Evolutionary conservation across 2,113 vertebrate genomes (phyloP).

Genomic region (Mobula birostris): DNA sequence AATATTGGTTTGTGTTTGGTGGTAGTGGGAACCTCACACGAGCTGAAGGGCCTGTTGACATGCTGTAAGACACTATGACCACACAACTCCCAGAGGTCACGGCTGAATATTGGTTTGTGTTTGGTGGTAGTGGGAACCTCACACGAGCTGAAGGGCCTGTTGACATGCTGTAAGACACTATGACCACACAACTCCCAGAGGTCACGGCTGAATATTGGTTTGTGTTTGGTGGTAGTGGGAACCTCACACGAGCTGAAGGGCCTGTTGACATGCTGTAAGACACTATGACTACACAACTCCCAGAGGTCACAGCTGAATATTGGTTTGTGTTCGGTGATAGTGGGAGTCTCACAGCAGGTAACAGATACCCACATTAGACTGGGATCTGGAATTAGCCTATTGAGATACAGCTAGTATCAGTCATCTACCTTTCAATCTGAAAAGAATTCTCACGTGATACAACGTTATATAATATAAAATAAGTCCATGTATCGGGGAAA

Average conservation of each 20-base stretch:
- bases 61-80: too few relatives aligned
- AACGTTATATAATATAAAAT: neutral
- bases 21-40: too few relatives aligned
- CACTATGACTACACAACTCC: neutral
- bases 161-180: too few relatives aligned
- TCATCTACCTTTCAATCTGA: slow-evolving; percentile 23
- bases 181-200: neutral
- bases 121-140: too few relatives aligned
- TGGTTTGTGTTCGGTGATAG: neutral
- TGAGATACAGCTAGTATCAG: neutral
- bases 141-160: too few relatives aligned
- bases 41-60: too few relatives aligned
- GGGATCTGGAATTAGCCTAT: neutral
- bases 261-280: too few relatives aligned
- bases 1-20: too few relatives aligned
- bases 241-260: neutral
- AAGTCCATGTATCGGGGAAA: neutral
- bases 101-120: too few relatives aligned
- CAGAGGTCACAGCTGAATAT: slow-evolving; percentile 14
- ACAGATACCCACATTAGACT: slow-evolving; percentile 14
- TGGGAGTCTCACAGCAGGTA: neutral
- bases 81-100: too few relatives aligned
- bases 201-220: neutral
- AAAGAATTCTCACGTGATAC: neutral
- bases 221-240: neutral